Conservation (phyloP, 1,140 invertebrate species). For the Drosophila saltans region DNA sequence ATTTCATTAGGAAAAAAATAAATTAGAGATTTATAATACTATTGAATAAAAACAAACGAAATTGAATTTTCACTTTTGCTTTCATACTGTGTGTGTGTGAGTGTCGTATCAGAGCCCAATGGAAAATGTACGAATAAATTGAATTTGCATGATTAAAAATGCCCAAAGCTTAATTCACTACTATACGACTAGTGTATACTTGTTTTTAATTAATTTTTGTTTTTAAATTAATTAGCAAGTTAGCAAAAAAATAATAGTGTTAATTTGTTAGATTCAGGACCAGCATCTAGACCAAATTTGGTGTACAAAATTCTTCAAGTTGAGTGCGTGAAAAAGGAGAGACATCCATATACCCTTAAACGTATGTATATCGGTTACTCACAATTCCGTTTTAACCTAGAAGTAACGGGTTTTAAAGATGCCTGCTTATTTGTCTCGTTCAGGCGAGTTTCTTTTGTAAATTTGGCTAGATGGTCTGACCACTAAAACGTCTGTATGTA, state of each 20-base stretch:
- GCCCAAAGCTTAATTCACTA: neutral
- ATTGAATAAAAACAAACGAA: conserved; percentile 1
- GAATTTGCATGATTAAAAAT: conserved; percentile 11
- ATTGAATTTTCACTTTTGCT: conserved; percentile 11
- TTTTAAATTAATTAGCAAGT: neutral
- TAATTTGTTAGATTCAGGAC: neutral
- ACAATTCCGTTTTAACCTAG: neutral
- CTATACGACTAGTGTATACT: neutral
- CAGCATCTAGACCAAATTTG: neutral
- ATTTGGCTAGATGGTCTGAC: conserved; percentile 7
- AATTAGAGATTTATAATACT: neutral
- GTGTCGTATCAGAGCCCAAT: neutral
- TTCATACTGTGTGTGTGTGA: neutral
- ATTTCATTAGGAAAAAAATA: conserved; percentile 1
- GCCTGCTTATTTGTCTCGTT: neutral
- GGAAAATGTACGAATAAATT: conserved; percentile 1
- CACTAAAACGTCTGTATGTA: neutral
- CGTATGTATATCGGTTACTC: neutral
- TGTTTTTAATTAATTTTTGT: neutral
- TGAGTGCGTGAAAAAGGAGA: too few species aligned
- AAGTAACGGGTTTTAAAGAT: conserved; percentile 9
- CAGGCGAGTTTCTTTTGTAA: conserved; percentile 11
- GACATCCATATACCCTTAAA: too few species aligned
- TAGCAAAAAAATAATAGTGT: neutral
- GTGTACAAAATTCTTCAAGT: too few species aligned